Evolutionary conservation across 2,113 vertebrate species (phyloP), one percentile per base, ranked within the genome.

Genomic region (Ceuthmochares aereus): DNA sequence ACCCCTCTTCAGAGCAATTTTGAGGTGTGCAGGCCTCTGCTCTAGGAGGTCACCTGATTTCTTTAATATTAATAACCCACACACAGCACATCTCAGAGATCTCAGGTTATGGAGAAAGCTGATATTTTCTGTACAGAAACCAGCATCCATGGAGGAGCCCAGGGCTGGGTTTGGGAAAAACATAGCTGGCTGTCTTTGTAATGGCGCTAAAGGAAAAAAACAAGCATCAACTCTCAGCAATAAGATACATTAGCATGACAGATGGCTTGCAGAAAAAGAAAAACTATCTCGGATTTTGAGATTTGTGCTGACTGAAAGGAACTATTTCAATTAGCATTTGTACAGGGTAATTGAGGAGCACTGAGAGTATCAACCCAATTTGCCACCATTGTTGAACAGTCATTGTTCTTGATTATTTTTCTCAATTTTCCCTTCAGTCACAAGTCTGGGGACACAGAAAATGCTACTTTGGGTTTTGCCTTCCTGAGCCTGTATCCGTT

Each of bases 231-330:
- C 23, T 75, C 87, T 82, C 89, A 59, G 93, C 84, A 94, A 14
- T 51, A 70, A 84, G 77, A 75, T 22, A 77, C 69, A 92, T 96
- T 95, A 95, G 66, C 69, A 93, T 95, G 96, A 89, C 96, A 97
- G 95, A 95, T 97, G 96, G 95, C 89, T 93, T 76, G 91, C 66
- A 90, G 74, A 66, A 74, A 87, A 95, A 72, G 91, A 60, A 83
- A 92, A 95, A 93, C 77, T 45, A 19, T 92, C 95, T 95, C 17
- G 4, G 80, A 84, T 87, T 94, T 68, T 91, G 87, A 92, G 89
- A 96, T 95, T 95, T 95, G 91, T 97, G 95, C 96, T 96, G 95
- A 93, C 89, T 70, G 91, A 95, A 82, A 87, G 89, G 93, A 96
- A 37, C 91, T 40, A 64, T 72, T 84, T 68, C 96, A 92, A 92